A percentile compares a stretch with the other conserved stretches of the same genome.
These are phyloP conservation scores for Prosapia bicincta DNA, from an alignment of 2,888 invertebrate species.

Conservation along the genomic window DNA sequence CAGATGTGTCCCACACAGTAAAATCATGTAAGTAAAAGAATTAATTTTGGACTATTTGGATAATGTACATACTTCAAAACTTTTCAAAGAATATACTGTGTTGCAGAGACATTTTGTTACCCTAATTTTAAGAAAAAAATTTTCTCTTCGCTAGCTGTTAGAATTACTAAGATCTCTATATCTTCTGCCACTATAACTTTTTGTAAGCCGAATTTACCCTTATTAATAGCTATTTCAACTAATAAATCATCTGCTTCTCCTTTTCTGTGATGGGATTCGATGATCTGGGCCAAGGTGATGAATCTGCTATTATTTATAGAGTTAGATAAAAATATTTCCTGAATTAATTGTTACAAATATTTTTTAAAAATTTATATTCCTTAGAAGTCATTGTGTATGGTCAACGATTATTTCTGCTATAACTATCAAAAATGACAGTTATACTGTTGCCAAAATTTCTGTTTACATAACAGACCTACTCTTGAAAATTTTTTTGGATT, in stretches of 20 bases:
- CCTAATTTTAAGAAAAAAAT: too few relatives aligned
- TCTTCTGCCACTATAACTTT: constrained; percentile 11
- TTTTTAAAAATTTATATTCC: constrained; percentile 34
- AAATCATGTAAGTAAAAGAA: too few relatives aligned
- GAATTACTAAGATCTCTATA: constrained; percentile 3
- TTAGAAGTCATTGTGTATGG: constrained; percentile 10
- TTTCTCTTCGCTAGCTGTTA: too few relatives aligned
- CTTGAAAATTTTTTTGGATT: constrained; percentile 34
- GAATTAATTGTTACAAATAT: constrained; percentile 29
- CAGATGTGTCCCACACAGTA: too few relatives aligned
- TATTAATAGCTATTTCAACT: not conserved
- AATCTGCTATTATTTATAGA: constrained; percentile 36
- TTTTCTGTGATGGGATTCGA: not conserved
- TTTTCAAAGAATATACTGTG: too few relatives aligned
- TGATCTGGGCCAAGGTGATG: constrained; percentile 35
- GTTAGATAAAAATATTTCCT: constrained; percentile 39
- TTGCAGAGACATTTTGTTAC: too few relatives aligned
- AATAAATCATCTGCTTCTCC: not conserved
- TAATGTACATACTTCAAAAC: too few relatives aligned
- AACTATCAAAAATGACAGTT: constrained; percentile 40
- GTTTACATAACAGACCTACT: constrained; percentile 38
- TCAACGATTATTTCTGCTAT: constrained; percentile 20
- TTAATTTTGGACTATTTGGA: too few relatives aligned
- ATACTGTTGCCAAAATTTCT: constrained; percentile 34
- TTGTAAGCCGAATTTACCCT: not conserved